Evolutionary conservation across 2,113 vertebrate genomes (phyloP), one percentile per base, ranked within the genome.

Genomic region (Hymenochirus boettgeri): DNA sequence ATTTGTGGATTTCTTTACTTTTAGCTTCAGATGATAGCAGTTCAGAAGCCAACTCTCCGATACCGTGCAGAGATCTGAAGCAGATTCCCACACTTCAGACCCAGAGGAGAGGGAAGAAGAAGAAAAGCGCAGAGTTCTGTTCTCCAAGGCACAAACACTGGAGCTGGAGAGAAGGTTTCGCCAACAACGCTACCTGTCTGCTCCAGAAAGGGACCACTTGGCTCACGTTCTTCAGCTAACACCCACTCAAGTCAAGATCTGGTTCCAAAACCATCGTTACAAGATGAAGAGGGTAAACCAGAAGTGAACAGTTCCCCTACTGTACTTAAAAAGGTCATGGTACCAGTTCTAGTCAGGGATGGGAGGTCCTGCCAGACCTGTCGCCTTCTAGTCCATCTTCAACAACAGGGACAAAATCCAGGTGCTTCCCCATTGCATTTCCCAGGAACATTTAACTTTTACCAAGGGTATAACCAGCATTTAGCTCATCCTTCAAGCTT

Each of bases 211-310:
- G 24, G 96, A 99, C 76, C 96, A 98, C 67, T 81, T 99, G 57
- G 96, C 96, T 1, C 84, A 89, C 11, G 71, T 94, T 65, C 85
- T 98, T 47, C 81, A 90, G 72, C 89, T 99, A 60, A 97, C 94
- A 1, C 93, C 96, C 22, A 99, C 96, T 2, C 96, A 99, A 77
- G 92, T 99, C 75, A 99, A 99, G 82, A 99, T 99, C 84, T 99
- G 96, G 96, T 99, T 99, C 80, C 96, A 99, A 79, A 99, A 99
- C 81, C 95, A 99, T 71, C 90, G 96, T 69, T 99, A 98, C 84
- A 98, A 99, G 82, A 92, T 93, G 89, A 98, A 99, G 77, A 82
- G 92, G 59, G 88, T 90, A 85, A 89, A 11, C 71, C 74, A 0
- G 89, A 90, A 4, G 21, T 72, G 77, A 57, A 73, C 74, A 82